Evolutionary conservation across 2,113 vertebrate species (phyloP).

Genomic region (Ancistrus triradiatus): DNA sequence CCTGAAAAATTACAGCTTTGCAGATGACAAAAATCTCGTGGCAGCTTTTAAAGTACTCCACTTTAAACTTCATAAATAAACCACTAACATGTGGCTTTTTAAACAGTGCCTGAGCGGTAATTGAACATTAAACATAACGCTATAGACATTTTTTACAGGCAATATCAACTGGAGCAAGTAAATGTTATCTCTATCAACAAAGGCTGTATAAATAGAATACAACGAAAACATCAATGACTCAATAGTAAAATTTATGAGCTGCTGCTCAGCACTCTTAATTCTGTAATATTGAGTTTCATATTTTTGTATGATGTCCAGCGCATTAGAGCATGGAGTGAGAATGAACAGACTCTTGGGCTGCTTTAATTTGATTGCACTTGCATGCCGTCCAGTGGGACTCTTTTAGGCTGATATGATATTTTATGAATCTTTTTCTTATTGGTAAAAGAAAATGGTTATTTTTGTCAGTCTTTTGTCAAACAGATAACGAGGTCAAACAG

Average conservation of each 20-base stretch:
- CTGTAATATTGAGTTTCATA: constrained; percentile 41
- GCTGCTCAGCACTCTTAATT: constrained; percentile 24
- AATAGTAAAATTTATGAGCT: constrained; percentile 30
- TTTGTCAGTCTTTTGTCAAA: no score
- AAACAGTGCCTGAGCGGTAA: no score
- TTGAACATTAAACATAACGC: no score
- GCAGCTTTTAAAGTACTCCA: no score
- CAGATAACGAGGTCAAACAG: no score
- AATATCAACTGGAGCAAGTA: constrained; percentile 12
- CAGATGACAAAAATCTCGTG: no score
- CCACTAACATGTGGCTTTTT: no score
- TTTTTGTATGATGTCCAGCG: constrained; percentile 33
- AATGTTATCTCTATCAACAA: constrained; percentile 11
- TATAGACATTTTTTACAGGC: no score
- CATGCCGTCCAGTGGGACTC: constrained; percentile 22
- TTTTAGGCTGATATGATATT: constrained; percentile 28
- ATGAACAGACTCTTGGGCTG: constrained; percentile 33
- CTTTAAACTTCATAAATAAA: no score
- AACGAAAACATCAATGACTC: constrained; percentile 33
- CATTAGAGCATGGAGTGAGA: constrained; percentile 36
- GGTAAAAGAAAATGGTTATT: constrained; percentile 9
- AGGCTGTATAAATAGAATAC: constrained; percentile 25
- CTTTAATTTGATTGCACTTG: constrained; percentile 44
- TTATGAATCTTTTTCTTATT: background rate
- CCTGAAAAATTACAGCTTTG: no score